A percentile compares a stretch with the other conserved stretches of the same genome.
Evolutionary conservation across 2,113 vertebrate species (phyloP).

Genomic region (Cacatua alba): DNA sequence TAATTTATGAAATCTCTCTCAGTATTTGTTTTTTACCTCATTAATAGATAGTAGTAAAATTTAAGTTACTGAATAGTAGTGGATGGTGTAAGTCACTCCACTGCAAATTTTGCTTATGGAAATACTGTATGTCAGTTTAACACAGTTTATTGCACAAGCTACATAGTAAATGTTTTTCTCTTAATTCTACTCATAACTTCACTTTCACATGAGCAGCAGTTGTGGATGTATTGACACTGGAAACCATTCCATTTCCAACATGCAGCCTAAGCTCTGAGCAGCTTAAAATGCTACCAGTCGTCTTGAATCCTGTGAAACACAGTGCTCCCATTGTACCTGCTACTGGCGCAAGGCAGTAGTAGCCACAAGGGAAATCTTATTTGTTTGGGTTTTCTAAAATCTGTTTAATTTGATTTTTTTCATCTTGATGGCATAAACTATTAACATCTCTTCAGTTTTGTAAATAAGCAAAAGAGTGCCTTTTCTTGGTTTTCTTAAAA

Average conservation of each 20-base stretch:
- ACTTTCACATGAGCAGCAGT: not conserved
- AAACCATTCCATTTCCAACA: not conserved
- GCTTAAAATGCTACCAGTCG: not conserved
- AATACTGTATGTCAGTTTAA: not conserved
- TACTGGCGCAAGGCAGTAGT: not conserved
- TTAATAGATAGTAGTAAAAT: not conserved
- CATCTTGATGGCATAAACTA: not conserved
- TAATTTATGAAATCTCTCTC: not conserved
- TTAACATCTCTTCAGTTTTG: not conserved
- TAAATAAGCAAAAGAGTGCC: not conserved
- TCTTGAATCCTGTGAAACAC: accelerated
- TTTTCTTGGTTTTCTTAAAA: not conserved
- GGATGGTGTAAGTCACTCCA: not conserved
- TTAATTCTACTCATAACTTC: not conserved
- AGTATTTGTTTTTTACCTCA: not conserved
- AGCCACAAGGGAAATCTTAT: accelerated
- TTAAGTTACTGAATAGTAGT: not conserved
- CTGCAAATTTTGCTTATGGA: not conserved
- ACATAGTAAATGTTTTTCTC: not conserved
- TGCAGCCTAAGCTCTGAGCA: not conserved
- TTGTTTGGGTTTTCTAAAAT: not conserved
- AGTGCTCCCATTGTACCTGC: not conserved
- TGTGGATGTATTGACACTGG: not conserved
- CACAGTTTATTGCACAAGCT: not conserved
- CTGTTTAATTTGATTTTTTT: not conserved